These are phyloP conservation scores for Lordiphosa mommai DNA, from an alignment of 1,140 invertebrate species.

Conservation along the genomic window DNA sequence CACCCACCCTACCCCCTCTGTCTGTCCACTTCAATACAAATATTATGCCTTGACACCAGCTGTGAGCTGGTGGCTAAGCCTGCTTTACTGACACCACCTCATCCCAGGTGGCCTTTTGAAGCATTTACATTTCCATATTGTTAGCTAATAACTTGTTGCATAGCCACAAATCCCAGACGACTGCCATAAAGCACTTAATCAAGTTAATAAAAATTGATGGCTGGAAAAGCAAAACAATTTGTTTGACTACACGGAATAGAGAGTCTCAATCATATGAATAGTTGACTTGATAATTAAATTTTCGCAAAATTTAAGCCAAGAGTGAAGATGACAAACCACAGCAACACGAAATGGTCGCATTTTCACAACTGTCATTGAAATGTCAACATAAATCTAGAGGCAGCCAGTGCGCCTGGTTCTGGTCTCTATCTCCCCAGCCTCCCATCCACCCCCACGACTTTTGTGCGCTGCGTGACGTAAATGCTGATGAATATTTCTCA, in stretches of 20 bases:
- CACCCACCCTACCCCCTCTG: not conserved
- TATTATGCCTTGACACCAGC: slow-evolving; percentile 44
- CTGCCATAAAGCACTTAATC: slow-evolving; percentile 54
- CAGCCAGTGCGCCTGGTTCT: slow-evolving; percentile 30
- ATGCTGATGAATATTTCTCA: slow-evolving; percentile 72
- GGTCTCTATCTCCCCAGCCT: not conserved
- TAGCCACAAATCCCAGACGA: slow-evolving; percentile 27
- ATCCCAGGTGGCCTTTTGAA: slow-evolving; percentile 8
- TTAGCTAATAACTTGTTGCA: slow-evolving; percentile 50
- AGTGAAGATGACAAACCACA: slow-evolving; percentile 7
- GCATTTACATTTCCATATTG: slow-evolving; percentile 22
- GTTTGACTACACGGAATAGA: slow-evolving; percentile 6
- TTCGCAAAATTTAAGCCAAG: slow-evolving; percentile 56
- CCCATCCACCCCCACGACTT: slow-evolving; percentile 31
- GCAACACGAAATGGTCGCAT: slow-evolving; percentile 54
- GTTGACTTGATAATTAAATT: slow-evolving; percentile 53
- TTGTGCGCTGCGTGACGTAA: slow-evolving; percentile 71
- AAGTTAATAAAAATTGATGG: slow-evolving; percentile 57
- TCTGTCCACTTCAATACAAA: slow-evolving; percentile 31
- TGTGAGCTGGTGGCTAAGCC: slow-evolving; percentile 1
- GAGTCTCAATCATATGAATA: not conserved
- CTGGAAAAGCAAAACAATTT: slow-evolving; percentile 44
- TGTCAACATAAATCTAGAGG: slow-evolving; percentile 73
- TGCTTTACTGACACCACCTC: slow-evolving; percentile 9
- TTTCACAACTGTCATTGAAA: slow-evolving; percentile 76